Conservation (phyloP, 2,888 invertebrate genomes). For the Petrolisthes manimaculis region DNA sequence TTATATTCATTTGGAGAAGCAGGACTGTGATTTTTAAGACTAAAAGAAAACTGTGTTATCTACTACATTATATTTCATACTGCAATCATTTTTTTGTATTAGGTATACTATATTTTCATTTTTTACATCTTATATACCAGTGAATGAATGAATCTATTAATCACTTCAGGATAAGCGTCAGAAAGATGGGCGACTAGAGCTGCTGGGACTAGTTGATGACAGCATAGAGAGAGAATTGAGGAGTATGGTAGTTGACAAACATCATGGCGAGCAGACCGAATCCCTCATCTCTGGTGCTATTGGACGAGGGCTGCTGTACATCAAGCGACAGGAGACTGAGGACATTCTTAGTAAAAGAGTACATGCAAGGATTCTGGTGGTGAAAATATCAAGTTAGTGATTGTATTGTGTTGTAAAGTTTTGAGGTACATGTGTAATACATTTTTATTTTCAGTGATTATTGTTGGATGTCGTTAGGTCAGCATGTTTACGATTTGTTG, state of each 20-base stretch:
- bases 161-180: conserved; percentile 54
- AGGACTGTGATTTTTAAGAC: too few relatives aligned
- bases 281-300: conserved; percentile 64
- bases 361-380: conserved; percentile 56
- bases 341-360: conserved; percentile 41
- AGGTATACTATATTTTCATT: too few relatives aligned
- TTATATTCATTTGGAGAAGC: too few relatives aligned
- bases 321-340: conserved; percentile 47
- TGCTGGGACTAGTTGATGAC: conserved; percentile 55
- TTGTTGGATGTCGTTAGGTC: too few relatives aligned
- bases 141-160: too few relatives aligned
- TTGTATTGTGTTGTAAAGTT: neutral
- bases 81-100: too few relatives aligned
- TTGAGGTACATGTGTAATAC: too few relatives aligned
- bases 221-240: conserved; percentile 52
- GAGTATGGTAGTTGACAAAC: conserved; percentile 31
- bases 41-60: too few relatives aligned
- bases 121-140: too few relatives aligned
- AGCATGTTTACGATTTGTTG: neutral
- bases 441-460: too few relatives aligned
- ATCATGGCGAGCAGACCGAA: conserved; percentile 42
- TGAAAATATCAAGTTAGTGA: conserved; percentile 57
- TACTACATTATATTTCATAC: too few relatives aligned
- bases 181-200: conserved; percentile 63
- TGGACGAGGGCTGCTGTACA: conserved; percentile 59